A percentile compares a stretch with the other conserved stretches of the same genome.
Conservation (phyloP, 2,113 vertebrate species). For the Caloenas nicobarica region DNA sequence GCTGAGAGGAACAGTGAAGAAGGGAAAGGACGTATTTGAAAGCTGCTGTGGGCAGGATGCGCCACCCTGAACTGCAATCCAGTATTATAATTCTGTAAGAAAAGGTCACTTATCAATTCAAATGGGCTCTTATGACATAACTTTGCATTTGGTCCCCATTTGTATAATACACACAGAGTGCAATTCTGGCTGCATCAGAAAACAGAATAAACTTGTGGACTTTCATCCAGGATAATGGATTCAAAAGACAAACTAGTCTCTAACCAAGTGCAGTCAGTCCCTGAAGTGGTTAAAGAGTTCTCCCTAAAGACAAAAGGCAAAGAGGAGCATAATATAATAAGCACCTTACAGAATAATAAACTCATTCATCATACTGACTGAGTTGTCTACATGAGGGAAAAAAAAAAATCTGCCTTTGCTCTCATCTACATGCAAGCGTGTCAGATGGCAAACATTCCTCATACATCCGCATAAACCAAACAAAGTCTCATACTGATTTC, state of each 20-base stretch:
- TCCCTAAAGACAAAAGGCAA: constrained; percentile 42
- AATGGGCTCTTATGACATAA: background rate
- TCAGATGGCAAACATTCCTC: background rate
- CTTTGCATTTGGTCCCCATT: background rate
- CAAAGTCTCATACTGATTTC: background rate
- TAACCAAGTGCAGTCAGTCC: constrained; percentile 48
- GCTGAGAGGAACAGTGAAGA: background rate
- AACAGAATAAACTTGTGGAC: background rate
- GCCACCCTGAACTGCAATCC: background rate
- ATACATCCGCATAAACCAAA: background rate
- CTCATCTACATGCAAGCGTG: background rate
- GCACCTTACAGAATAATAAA: constrained; percentile 47
- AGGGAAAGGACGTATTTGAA: background rate
- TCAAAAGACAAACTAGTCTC: constrained; percentile 16
- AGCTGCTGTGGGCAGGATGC: background rate
- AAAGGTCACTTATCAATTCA: background rate
- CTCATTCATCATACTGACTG: constrained; percentile 24
- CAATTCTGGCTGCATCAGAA: background rate
- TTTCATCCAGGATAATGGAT: background rate
- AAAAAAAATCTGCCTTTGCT: background rate
- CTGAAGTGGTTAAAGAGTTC: constrained; percentile 48
- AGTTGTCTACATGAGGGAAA: background rate
- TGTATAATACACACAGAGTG: background rate
- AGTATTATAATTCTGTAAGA: background rate
- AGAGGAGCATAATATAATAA: constrained; percentile 32